These are phyloP conservation scores for Tympanoctomys barrerae DNA, from an alignment of 2,797 vertebrate genomes.

Conservation along the genomic window DNA sequence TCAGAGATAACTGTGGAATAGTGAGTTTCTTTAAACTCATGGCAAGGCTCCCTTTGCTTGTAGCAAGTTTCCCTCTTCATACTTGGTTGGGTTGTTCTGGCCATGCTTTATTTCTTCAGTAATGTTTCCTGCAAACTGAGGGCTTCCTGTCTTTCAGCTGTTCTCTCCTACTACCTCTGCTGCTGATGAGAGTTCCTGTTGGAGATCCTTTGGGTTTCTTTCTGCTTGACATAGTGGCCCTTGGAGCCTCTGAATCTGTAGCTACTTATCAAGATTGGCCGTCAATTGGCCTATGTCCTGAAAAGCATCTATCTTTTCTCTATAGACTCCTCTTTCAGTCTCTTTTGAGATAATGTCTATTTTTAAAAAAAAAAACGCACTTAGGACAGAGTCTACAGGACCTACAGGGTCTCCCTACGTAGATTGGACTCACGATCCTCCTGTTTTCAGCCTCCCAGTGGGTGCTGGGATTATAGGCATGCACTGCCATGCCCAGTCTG, in stretches of 20 bases:
- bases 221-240: background rate
- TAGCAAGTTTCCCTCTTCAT: slow-evolving; percentile 18
- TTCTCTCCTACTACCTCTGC: background rate
- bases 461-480: too few species aligned
- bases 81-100: slow-evolving; percentile 31
- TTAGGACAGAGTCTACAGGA: too few species aligned
- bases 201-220: background rate
- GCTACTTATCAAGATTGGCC: background rate
- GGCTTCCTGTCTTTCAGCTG: slow-evolving; percentile 63
- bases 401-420: too few species aligned
- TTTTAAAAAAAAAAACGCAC: too few species aligned
- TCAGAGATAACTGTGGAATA: slow-evolving; percentile 21
- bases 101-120: slow-evolving; percentile 62
- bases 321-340: background rate
- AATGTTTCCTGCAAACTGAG: slow-evolving; percentile 57
- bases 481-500: background rate
- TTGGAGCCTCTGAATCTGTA: slow-evolving; percentile 38
- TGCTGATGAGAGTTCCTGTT: background rate
- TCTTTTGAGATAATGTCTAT: slow-evolving; percentile 1
- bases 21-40: slow-evolving; percentile 64
- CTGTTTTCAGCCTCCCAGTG: too few species aligned
- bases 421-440: too few species aligned
- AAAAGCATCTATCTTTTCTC: background rate
- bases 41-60: slow-evolving; percentile 39
- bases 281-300: background rate